phyloP scores from a whole-genome alignment of 2,888 invertebrate species.

The Drosophila percnosoma region DNA sequence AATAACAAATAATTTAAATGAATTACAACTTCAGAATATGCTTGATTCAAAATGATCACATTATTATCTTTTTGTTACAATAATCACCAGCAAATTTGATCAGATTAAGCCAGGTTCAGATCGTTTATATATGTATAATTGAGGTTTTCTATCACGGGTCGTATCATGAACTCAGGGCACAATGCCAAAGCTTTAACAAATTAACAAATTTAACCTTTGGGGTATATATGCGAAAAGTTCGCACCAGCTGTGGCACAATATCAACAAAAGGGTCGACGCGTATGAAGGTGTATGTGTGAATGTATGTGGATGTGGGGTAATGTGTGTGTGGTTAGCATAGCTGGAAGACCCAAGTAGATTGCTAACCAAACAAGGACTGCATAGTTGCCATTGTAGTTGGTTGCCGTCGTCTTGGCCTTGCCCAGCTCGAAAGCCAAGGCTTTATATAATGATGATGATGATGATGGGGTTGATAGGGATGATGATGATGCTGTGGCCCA shows the following conservation, averaged over 20 bases:
- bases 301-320: constrained; percentile 1
- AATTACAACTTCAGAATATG: background rate
- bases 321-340: constrained; percentile 36
- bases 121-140: constrained; percentile 23
- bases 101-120: constrained; percentile 5
- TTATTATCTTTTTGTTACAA: background rate
- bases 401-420: constrained; percentile 57
- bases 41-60: background rate
- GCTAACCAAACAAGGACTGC: constrained; percentile 67
- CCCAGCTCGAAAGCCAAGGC: constrained; percentile 45
- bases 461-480: constrained; percentile 13
- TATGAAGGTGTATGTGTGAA: constrained; percentile 7
- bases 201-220: constrained; percentile 71
- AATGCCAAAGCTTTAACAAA: constrained; percentile 64
- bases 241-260: constrained; percentile 68
- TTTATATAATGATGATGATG: constrained; percentile 12
- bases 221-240: constrained; percentile 65
- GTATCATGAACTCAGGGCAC: constrained; percentile 18
- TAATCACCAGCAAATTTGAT: background rate
- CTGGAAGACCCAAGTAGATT: constrained; percentile 65
- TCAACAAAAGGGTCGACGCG: constrained; percentile 58
- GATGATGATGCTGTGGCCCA: constrained; percentile 56
- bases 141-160: constrained; percentile 25
- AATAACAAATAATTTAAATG: background rate
- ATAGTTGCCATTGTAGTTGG: constrained; percentile 55